Evolutionary conservation across 2,797 vertebrate genomes (phyloP).

Genomic region (Dermochelys coriacea): DNA sequence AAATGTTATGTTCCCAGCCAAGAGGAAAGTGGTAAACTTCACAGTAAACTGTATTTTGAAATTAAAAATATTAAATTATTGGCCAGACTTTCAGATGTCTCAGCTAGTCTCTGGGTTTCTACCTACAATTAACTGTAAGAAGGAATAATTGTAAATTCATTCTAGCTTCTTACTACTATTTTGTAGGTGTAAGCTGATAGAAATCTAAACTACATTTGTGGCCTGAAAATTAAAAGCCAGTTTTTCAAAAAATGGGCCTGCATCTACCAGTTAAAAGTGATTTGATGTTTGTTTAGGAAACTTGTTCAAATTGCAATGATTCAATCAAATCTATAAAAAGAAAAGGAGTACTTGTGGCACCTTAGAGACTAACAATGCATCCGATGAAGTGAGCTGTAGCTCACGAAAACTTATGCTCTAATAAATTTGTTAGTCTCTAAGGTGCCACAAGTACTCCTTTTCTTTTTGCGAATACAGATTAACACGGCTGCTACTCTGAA

Average conservation of each 20-base stretch:
- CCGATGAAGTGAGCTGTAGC: too few species aligned
- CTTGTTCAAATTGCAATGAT: background rate
- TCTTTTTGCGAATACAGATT: too few species aligned
- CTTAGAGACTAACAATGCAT: too few species aligned
- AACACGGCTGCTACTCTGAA: too few species aligned
- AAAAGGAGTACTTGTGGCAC: too few species aligned
- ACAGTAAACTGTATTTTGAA: constrained; percentile 14
- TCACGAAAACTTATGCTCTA: too few species aligned
- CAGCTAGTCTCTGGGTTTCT: background rate
- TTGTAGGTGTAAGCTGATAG: background rate
- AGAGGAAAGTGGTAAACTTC: constrained; percentile 7
- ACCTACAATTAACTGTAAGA: background rate
- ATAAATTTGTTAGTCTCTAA: too few species aligned
- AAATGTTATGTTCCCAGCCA: background rate
- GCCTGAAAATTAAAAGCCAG: background rate
- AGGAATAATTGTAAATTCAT: background rate
- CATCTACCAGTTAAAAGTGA: background rate
- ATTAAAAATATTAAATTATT: background rate
- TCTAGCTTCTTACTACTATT: background rate
- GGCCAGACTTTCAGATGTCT: background rate
- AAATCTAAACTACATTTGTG: background rate
- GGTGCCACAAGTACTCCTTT: too few species aligned
- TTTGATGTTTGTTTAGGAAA: background rate
- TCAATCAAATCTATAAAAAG: background rate
- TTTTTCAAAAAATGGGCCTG: constrained; percentile 12